A percentile compares a stretch with the other conserved stretches of the same genome.
These are phyloP conservation scores for Urocolius indicus DNA, from an alignment of 2,113 vertebrate genomes.

Conservation along the genomic window DNA sequence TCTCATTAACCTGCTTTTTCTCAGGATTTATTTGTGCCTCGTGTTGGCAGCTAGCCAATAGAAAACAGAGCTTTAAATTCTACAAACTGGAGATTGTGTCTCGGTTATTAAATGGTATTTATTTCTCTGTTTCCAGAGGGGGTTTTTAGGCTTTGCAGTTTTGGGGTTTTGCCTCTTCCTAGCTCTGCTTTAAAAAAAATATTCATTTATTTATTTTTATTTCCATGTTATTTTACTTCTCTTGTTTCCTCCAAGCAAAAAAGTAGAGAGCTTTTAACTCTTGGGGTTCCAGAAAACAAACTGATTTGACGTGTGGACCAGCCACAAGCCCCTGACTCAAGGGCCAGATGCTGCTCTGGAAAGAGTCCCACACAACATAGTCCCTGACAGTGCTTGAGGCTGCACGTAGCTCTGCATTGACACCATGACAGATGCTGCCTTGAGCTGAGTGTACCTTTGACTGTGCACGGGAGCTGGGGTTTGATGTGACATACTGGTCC, in stretches of 20 bases:
- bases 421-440: background rate
- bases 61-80: conserved; percentile 46
- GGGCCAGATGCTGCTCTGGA: background rate
- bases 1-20: conserved; percentile 71
- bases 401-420: background rate
- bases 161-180: accelerated
- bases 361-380: background rate
- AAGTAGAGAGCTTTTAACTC: background rate
- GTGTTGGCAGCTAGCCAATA: conserved; percentile 52
- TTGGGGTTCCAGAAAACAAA: background rate
- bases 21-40: conserved; percentile 44
- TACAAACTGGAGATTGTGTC: conserved; percentile 5
- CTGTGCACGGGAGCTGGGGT: accelerated
- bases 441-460: too few relatives aligned
- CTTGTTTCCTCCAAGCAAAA: background rate
- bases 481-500: background rate
- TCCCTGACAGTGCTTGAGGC: background rate
- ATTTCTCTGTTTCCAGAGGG: conserved; percentile 22
- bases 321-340: background rate
- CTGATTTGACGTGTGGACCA: background rate
- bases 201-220: background rate
- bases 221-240: background rate
- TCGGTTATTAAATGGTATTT: conserved; percentile 56
- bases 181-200: background rate
- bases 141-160: background rate